Evolutionary conservation across 2,888 invertebrate species (phyloP).

Genomic region (Dorcus parallelipipedus): DNA sequence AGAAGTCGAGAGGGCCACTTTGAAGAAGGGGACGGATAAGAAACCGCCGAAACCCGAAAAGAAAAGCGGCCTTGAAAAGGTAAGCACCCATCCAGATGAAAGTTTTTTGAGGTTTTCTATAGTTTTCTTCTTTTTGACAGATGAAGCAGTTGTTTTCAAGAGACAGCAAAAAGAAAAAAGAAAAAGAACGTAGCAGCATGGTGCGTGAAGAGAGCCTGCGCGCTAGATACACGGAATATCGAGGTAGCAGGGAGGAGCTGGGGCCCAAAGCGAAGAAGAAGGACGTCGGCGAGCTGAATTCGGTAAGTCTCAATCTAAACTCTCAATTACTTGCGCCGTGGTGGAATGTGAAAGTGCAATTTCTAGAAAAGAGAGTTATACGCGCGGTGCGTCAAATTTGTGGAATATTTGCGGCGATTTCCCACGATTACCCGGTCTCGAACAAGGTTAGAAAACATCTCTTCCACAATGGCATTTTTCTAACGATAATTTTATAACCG

Average conservation of each 20-base stretch:
- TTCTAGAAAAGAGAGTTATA: background rate
- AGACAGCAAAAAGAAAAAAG: slow-evolving; percentile 66
- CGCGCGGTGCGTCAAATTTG: slow-evolving; percentile 11
- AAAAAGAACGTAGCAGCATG: slow-evolving; percentile 43
- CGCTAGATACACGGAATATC: slow-evolving; percentile 59
- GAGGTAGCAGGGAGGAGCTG: slow-evolving; percentile 40
- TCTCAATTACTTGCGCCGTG: background rate
- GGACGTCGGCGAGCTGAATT: slow-evolving; percentile 45
- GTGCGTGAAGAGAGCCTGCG: slow-evolving; percentile 56
- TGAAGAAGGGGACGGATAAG: slow-evolving; percentile 47
- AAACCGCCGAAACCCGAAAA: slow-evolving; percentile 61
- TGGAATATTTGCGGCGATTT: slow-evolving; percentile 21
- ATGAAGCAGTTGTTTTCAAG: slow-evolving; percentile 74
- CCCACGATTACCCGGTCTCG: slow-evolving; percentile 20
- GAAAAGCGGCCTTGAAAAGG: slow-evolving; percentile 72
- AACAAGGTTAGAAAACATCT: slow-evolving; percentile 28
- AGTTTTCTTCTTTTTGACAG: slow-evolving; percentile 39
- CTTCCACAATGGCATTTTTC: slow-evolving; percentile 30
- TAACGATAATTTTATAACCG: slow-evolving; percentile 35
- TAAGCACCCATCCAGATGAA: slow-evolving; percentile 37
- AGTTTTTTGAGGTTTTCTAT: too few species aligned
- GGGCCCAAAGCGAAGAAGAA: slow-evolving; percentile 44
- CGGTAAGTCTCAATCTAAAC: slow-evolving; percentile 32
- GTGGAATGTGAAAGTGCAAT: background rate
- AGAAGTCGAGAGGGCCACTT: slow-evolving; percentile 36